Conservation (phyloP, 37 sponge, comb jelly and placozoan genomes). For the Aphrocallistes beatrix region DNA sequence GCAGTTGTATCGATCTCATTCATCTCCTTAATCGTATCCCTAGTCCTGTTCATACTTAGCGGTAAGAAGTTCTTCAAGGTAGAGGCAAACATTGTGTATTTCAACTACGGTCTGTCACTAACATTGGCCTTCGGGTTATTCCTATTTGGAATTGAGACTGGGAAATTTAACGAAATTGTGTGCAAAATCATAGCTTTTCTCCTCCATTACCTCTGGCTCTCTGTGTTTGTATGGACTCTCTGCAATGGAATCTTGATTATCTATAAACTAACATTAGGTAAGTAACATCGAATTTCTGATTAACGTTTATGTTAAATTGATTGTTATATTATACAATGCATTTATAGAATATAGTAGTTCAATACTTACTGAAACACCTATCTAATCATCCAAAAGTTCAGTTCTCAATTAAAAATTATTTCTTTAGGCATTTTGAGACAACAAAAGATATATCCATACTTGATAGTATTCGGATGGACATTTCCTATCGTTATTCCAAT, state of each 20-base stretch:
- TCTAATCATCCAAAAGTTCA: no score
- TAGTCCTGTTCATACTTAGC: background rate
- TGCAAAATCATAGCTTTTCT: background rate
- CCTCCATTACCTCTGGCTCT: background rate
- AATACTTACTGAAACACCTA: no score
- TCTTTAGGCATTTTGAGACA: background rate
- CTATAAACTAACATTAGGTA: background rate
- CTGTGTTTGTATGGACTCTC: conserved; percentile 10
- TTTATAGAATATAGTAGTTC: no score
- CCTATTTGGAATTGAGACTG: background rate
- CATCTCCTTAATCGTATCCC: background rate
- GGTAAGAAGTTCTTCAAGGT: background rate
- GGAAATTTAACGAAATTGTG: background rate
- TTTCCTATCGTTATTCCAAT: background rate
- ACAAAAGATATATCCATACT: background rate
- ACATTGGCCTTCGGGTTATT: background rate
- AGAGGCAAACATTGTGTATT: background rate
- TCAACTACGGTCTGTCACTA: background rate
- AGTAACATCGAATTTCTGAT: no score
- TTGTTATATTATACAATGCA: no score
- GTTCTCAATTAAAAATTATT: no score
- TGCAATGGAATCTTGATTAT: background rate
- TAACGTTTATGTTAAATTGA: no score
- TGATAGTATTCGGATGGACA: background rate
- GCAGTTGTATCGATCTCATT: background rate